These are phyloP conservation scores for Dolichoris vasculosae DNA, from an alignment of 1,140 invertebrate species.

Conservation along the genomic window DNA sequence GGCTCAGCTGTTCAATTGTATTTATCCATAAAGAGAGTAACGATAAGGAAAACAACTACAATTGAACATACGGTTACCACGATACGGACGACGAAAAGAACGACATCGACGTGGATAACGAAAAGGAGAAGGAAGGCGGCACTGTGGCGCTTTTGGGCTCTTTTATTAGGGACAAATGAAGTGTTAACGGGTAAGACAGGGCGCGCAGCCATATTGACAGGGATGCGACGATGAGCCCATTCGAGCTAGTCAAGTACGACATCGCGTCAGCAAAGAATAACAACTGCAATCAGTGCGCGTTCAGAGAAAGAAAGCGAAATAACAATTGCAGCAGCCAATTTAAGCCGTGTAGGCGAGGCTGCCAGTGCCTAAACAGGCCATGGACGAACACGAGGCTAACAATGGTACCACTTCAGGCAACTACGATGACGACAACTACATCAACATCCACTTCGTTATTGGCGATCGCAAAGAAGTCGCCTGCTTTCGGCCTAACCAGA, in stretches of 20 bases:
- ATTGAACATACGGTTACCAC: neutral
- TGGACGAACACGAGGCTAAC: slow-evolving; percentile 68
- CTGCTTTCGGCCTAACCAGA: slow-evolving; percentile 73
- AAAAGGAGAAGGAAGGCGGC: neutral
- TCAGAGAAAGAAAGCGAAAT: neutral
- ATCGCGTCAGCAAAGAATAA: slow-evolving; percentile 57
- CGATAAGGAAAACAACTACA: neutral
- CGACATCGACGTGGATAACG: neutral
- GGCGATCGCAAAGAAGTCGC: slow-evolving; percentile 74
- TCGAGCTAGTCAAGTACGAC: slow-evolving; percentile 48
- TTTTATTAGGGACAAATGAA: neutral
- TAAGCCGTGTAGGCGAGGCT: neutral
- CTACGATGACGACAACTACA: slow-evolving; percentile 65
- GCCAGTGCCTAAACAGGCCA: slow-evolving; percentile 59
- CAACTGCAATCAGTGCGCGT: neutral
- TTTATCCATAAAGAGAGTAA: neutral
- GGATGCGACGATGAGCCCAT: slow-evolving; percentile 72
- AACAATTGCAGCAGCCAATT: neutral
- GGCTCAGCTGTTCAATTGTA: neutral
- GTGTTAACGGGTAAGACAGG: neutral
- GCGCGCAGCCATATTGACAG: slow-evolving; percentile 64
- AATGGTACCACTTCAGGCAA: slow-evolving; percentile 65
- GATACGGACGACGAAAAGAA: neutral
- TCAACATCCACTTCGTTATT: slow-evolving; percentile 74
- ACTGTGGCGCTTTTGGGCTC: neutral